Base-by-base conservation (phyloP, 2,888 invertebrate species). In the Archips xylosteana region DNA sequence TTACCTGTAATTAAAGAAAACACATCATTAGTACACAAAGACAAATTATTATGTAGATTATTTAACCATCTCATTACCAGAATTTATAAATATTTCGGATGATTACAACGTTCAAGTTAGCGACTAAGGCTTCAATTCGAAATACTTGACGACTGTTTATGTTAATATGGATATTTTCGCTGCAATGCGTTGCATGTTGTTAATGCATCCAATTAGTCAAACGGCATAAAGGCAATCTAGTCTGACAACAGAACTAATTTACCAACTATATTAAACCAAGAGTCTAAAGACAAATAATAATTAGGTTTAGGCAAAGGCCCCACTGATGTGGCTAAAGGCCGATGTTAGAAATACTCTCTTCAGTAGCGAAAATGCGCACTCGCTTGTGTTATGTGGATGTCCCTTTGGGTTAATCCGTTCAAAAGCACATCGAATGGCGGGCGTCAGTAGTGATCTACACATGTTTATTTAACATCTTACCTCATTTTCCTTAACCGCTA, bases 401-500 rank as follows among this genome's bases (percentile, higher is more conserved):
- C 23, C 54, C 54, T 54, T 54, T 23, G 54, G 54, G 23, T 54
- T 54, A 54, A 15, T 23, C 51, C 51, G 15, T 15, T 51, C 51
- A 51, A 15, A 15, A 2, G 23, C 8, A 23, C 54, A 5, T 15
- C 54, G 54, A 54, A 54, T 54, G 15, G 23, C 54, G 23, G 5
- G 54, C 5, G 23, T 23, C 51, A 51, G 15, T 54, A 54, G 9
- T 15, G 15, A 51, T 51, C 51, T 51, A 15, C 51, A 51, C 51
- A 51, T 51, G 54, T 54, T 23, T 34, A 59, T 59, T 13, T 34
- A 5, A 39, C 23, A 23, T 23, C 72, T 72, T 83, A 93, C 93
- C 93, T 90, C 82, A 75, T 79, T 83, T 79, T 86, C 82, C 80
- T 89, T 87, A 84, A 80, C 85, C 78, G 86, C 85, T 87, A 87